These are phyloP conservation scores for Lithodes maja DNA, from an alignment of 2,888 invertebrate species.

Conservation along the genomic window DNA sequence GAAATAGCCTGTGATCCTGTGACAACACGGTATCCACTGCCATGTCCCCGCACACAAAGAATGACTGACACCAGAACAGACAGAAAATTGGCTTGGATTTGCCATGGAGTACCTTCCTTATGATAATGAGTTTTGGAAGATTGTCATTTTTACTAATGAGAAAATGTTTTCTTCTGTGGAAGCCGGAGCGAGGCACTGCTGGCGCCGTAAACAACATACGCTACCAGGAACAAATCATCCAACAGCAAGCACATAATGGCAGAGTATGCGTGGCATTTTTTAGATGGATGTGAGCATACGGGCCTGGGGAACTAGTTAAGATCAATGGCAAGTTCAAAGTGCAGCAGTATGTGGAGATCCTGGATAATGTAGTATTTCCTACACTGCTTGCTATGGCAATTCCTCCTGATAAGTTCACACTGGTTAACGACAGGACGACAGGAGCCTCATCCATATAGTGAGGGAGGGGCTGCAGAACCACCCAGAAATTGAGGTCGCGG, in stretches of 20 bases:
- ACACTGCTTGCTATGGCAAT: conserved; percentile 2
- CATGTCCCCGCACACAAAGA: conserved; percentile 25
- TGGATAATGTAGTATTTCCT: conserved; percentile 14
- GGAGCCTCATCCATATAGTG: conserved; percentile 17
- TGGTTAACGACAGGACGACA: conserved; percentile 24
- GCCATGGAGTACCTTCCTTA: conserved; percentile 18
- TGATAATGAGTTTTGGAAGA: conserved; percentile 8
- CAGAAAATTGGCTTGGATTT: conserved; percentile 25
- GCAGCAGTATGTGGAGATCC: conserved; percentile 7
- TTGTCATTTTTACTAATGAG: conserved; percentile 23
- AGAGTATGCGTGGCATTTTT: conserved; percentile 8
- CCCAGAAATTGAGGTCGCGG: conserved; percentile 22
- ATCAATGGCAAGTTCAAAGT: conserved; percentile 26
- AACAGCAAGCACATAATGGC: not conserved
- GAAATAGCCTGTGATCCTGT: not conserved
- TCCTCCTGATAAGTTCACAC: not conserved
- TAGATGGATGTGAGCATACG: conserved; percentile 33
- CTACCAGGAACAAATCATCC: conserved; percentile 6
- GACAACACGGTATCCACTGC: conserved; percentile 6
- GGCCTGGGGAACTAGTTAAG: conserved; percentile 21
- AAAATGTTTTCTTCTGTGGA: conserved; percentile 18
- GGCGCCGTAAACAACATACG: conserved; percentile 22
- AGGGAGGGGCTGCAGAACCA: conserved; percentile 16
- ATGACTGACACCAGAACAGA: conserved; percentile 1
- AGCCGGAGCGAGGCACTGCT: conserved; percentile 12